phyloP scores from a whole-genome alignment of 2,797 vertebrate genomes.

The Caiman crocodilus region DNA sequence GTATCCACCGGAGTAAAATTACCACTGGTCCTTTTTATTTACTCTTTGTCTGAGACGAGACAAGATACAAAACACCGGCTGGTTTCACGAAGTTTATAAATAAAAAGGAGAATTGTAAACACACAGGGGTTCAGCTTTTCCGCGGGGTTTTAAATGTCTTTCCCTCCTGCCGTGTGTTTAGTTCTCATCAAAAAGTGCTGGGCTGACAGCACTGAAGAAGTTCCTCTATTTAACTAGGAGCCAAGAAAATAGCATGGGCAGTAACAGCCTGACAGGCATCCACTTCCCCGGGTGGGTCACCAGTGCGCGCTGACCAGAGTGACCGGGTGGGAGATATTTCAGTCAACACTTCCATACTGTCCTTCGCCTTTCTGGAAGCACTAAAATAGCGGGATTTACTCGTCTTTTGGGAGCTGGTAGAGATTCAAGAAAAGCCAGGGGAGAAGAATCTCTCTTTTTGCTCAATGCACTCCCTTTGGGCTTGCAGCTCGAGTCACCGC shows the following conservation, averaged over 20 bases:
- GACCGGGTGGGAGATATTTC: not conserved
- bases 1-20: not conserved
- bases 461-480: not conserved
- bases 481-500: not conserved
- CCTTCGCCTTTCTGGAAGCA: not conserved
- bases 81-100: not conserved
- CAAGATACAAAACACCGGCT: not conserved
- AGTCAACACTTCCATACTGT: not conserved
- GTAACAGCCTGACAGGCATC: no score
- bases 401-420: not conserved
- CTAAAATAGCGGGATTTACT: not conserved
- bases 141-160: not conserved
- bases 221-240: not conserved
- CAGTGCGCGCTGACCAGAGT: not conserved
- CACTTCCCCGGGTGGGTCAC: not conserved
- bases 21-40: not conserved
- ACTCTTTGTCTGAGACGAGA: not conserved
- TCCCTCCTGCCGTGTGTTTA: not conserved
- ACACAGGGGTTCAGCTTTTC: not conserved
- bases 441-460: not conserved
- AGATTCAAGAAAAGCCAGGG: not conserved
- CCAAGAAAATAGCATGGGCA: not conserved
- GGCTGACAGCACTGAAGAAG: not conserved
- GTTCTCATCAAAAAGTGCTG: not conserved
- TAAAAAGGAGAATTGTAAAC: not conserved